A percentile compares a stretch with the other conserved stretches of the same genome.
phyloP scores from a whole-genome alignment of 2,888 invertebrate genomes.

The Sinelater perroti region DNA sequence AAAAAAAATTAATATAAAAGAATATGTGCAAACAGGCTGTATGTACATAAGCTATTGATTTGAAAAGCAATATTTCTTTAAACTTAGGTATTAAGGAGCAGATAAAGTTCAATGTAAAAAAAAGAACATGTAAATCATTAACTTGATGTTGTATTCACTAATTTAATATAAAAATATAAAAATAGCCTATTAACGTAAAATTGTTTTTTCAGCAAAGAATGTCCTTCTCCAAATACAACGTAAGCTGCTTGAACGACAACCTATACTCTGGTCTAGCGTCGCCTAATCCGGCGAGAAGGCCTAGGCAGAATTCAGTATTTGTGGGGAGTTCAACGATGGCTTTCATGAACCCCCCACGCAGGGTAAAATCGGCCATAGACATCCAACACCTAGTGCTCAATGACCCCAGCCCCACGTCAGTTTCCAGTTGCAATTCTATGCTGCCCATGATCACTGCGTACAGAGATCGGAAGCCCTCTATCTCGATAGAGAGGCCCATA shows the following conservation, averaged over 20 bases:
- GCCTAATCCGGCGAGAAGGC: conserved; percentile 60
- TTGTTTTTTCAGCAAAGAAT: conserved; percentile 70
- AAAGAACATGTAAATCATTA: neutral
- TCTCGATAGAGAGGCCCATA: conserved; percentile 48
- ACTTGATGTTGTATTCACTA: neutral
- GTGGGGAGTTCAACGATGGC: conserved; percentile 74
- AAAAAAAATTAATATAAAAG: no score
- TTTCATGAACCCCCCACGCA: conserved; percentile 75
- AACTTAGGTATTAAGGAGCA: no score
- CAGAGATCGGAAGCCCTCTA: conserved; percentile 51
- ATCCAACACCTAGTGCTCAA: conserved; percentile 75
- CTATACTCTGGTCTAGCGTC: conserved; percentile 58
- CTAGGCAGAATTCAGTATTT: conserved; percentile 86
- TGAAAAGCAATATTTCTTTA: no score
- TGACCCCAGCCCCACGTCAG: conserved; percentile 42
- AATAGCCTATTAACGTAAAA: neutral
- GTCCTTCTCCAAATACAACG: conserved; percentile 74
- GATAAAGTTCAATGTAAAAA: no score
- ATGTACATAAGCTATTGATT: no score
- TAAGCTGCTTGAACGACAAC: conserved; percentile 68
- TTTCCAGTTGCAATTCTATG: conserved; percentile 51
- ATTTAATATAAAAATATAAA: neutral
- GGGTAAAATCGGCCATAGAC: conserved; percentile 85
- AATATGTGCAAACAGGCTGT: no score
- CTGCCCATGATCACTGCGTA: conserved; percentile 53